phyloP scores from a whole-genome alignment of 2,888 invertebrate genomes.

The Bursaphelenchus okinawaensis region DNA sequence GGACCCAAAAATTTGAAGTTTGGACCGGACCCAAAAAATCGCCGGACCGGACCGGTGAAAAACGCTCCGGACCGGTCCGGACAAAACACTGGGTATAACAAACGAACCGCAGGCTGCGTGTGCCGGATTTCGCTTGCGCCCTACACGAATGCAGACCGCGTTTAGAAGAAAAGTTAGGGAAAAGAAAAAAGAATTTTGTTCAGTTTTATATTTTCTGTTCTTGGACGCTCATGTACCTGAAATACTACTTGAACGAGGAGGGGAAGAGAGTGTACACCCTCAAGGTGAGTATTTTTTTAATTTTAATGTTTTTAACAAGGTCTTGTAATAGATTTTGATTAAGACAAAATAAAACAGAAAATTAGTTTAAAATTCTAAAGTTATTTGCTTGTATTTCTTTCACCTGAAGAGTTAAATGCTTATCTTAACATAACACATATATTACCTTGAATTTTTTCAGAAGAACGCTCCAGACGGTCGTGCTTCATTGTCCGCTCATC shows the following conservation, averaged over 20 bases:
- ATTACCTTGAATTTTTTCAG: slow-evolving; percentile 62
- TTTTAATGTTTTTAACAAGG: neutral
- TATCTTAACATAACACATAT: neutral
- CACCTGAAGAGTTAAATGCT: no score
- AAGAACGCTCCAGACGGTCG: slow-evolving; percentile 73
- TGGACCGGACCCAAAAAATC: no score
- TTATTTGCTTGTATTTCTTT: neutral
- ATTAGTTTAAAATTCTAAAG: slow-evolving; percentile 7
- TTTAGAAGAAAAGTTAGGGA: neutral
- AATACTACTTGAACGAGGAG: slow-evolving; percentile 72
- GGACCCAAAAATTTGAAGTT: no score
- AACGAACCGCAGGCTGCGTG: no score
- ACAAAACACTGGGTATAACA: no score
- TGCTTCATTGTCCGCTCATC: slow-evolving; percentile 83
- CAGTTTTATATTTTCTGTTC: neutral
- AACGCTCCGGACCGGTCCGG: no score
- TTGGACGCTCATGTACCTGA: slow-evolving; percentile 67
- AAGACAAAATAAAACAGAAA: no score
- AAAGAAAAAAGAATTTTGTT: neutral
- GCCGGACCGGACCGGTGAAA: no score
- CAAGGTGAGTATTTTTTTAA: slow-evolving; percentile 65
- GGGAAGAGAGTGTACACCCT: slow-evolving; percentile 80
- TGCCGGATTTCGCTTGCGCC: no score
- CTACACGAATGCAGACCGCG: no score
- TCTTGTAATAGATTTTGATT: no score